Evolutionary conservation across 2,888 invertebrate genomes (phyloP), one percentile per base, ranked within the genome.

Genomic region (Agonopterix subpropinquella): DNA sequence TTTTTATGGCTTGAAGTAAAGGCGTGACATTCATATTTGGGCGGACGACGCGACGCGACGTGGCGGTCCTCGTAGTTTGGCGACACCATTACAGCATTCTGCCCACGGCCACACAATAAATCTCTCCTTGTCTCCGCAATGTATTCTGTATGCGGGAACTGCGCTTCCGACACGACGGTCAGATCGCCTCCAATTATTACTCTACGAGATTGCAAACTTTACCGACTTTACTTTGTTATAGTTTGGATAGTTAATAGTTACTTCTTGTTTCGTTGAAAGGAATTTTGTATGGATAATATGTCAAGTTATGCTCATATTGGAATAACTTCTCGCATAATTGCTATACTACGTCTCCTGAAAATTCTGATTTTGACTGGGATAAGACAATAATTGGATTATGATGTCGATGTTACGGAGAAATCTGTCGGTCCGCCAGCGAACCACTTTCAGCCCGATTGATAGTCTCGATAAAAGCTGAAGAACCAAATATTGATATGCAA

Each of bases 81-180:
- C 73, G 70, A 67, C 68, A 68, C 70, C 71, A 78, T 78, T 79
- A 75, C 64, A 59, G 73, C 71, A 77, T 79, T 80, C 73, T 71
- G 70, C 66, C 65, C 77, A 77, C 78, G 79, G 67, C 66, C 62
- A 60, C 58, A 60, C 72, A 62, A 79, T 83, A 81, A 81, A 84
- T 83, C 79, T 72, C 65, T 55, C 61, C 59, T 55, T 59, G 59
- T 59, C 70, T 61, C 71, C 59, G 73, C 76, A 74, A 70, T 73
- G 74, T 73, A 77, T 73, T 67, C 70, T 70, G 72, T 70, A 75
- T 73, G 68, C 70, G 64, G 60, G 62, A 60, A 66, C 62, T 69
- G 64, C 65, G 65, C 66, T 72, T 65, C 64, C 65, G 66, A 67
- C 59, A 50, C 42, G 36, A 49, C 50, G 55, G 51, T 60, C 65